phyloP scores from a whole-genome alignment of 2,888 invertebrate species.

The Netelia melanura region DNA sequence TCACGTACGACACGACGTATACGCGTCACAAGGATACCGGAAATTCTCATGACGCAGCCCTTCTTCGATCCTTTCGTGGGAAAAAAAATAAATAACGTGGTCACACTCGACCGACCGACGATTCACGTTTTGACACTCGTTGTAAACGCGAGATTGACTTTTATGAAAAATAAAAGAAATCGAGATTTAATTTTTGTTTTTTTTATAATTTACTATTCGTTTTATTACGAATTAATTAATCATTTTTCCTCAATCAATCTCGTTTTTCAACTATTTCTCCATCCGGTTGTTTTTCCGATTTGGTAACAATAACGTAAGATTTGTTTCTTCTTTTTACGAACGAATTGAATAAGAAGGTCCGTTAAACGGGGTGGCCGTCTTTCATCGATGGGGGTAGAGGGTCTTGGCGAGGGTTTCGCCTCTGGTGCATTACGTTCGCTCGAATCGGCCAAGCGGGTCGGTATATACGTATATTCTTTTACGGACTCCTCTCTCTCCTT shows the following conservation, averaged over 20 bases:
- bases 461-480: slow-evolving; percentile 13
- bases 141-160: not conserved
- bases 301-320: slow-evolving; percentile 1
- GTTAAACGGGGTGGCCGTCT: slow-evolving; percentile 45
- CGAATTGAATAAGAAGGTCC: slow-evolving; percentile 62
- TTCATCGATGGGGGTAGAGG: slow-evolving; percentile 41
- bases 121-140: not conserved
- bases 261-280: too few species aligned
- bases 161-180: too few species aligned
- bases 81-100: slow-evolving; percentile 23
- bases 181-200: too few species aligned
- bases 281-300: not conserved
- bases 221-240: too few species aligned
- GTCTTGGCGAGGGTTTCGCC: slow-evolving; percentile 57
- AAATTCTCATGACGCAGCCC: slow-evolving; percentile 47
- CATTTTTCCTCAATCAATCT: too few species aligned
- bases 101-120: slow-evolving; percentile 4
- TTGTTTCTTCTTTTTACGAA: slow-evolving; percentile 11
- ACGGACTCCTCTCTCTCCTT: slow-evolving; percentile 39
- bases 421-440: slow-evolving; percentile 72
- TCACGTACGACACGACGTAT: not conserved
- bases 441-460: slow-evolving; percentile 68
- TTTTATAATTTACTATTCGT: too few species aligned
- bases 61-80: slow-evolving; percentile 38
- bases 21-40: slow-evolving; percentile 4